Evolutionary conservation across 2,113 vertebrate species (phyloP).

Genomic region (Rhabdomys dilectus): DNA sequence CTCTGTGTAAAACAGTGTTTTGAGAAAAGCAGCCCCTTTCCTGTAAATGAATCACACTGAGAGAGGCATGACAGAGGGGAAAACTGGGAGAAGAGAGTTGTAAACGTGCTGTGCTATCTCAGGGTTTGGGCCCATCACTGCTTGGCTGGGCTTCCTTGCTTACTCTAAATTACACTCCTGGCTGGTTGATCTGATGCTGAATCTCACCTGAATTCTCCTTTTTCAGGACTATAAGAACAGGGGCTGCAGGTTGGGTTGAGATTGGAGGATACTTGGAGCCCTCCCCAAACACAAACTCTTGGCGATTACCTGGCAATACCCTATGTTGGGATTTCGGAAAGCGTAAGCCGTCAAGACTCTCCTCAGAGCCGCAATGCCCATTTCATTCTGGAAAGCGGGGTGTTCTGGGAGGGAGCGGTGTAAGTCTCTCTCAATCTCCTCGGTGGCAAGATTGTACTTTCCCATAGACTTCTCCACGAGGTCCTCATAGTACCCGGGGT

Average conservation of each 20-base stretch:
- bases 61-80: background rate
- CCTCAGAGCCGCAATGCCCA: conserved; percentile 97
- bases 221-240: background rate
- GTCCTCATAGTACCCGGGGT: conserved; percentile 98
- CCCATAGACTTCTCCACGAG: conserved; percentile 99
- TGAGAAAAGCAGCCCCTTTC: background rate
- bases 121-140: too few species aligned
- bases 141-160: background rate
- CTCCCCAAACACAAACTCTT: background rate
- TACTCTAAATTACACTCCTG: background rate
- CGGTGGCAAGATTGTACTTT: conserved; percentile 97
- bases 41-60: background rate
- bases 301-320: conserved; percentile 95
- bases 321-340: conserved; percentile 98
- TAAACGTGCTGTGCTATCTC: background rate
- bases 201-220: too few species aligned
- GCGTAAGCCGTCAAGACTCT: conserved; percentile 98
- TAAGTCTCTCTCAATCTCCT: conserved; percentile 98
- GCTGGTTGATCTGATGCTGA: background rate
- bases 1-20: background rate
- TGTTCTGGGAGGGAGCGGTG: conserved; percentile 98
- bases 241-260: background rate
- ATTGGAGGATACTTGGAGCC: background rate
- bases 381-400: conserved; percentile 99
- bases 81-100: background rate